Base-by-base conservation (phyloP, 2,888 invertebrate genomes). In the Caenorhabditis sp. region DNA sequence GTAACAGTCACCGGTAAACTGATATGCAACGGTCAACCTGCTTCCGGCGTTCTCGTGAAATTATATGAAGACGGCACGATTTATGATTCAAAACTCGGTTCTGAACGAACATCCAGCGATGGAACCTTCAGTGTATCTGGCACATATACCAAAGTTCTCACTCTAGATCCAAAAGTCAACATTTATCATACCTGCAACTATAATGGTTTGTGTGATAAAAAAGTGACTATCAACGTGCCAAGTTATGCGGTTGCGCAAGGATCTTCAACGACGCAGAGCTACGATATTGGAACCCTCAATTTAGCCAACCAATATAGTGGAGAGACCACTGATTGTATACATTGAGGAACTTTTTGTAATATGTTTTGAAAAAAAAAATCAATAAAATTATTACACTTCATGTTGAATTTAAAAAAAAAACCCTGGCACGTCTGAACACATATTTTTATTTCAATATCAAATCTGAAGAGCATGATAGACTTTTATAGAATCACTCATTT, bases 271-370 rank as follows among this genome's bases (percentile, higher is more conserved):
- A 63, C 62, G 2, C 60, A 63, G 1, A 69, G 63, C 36, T 73
- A 66, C 43, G 73, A 73, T 54, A 73, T 73, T 21, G 73, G 73
- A 65, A 73, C 73, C 10, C 54, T 73, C 62, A 73, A 73, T 26
- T 31, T 73, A 59, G 73, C 73, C 1, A 69, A 73, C 31, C 68
- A 69, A 36, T 68, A 68, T 64, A 66, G 62, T 27, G 73, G 73
- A 57, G 73, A 73, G 14, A 59, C 65, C 31, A 73, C 68, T 49
- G 73, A 73, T 43, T 73, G 73, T 31, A 73, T 73, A 59, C 68
- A 73, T 63, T 73, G 64, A n/a, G n/a, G n/a, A n/a, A n/a, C n/a
- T n/a, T n/a, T n/a, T n/a, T n/a, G n/a, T n/a, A 62, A 43, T 50
- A 21, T 52, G 4, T 20, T 10, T n/a, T 52, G 52, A 21, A 52